Conservation (phyloP, 1,140 invertebrate genomes). For the Platorchestia sp. region DNA sequence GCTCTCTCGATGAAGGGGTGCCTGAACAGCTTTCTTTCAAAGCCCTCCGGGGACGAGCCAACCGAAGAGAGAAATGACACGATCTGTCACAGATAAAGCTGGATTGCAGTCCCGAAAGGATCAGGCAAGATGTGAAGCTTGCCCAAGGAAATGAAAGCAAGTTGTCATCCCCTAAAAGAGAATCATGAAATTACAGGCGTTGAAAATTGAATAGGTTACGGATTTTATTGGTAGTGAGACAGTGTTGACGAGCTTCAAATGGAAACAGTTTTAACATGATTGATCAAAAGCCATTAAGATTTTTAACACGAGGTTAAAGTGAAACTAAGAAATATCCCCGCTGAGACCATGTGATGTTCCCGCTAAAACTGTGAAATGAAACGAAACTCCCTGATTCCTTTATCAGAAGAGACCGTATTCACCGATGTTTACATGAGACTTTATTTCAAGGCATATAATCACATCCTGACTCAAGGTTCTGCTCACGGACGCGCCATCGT, state of each 20-base stretch:
- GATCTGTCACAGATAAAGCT: conserved; percentile 47
- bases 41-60: conserved; percentile 29
- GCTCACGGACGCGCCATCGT: neutral
- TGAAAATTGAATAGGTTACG: neutral
- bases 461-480: neutral
- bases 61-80: conserved; percentile 32
- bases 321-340: neutral
- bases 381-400: too few relatives aligned
- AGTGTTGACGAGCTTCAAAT: neutral
- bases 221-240: neutral
- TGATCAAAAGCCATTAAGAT: neutral
- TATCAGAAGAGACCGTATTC: neutral
- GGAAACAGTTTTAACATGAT: neutral
- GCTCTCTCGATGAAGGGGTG: neutral
- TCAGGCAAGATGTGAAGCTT: conserved; percentile 7
- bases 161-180: neutral
- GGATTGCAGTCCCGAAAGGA: conserved; percentile 8
- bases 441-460: neutral
- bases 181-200: neutral
- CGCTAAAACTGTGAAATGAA: too few relatives aligned
- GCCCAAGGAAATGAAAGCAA: neutral
- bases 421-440: neutral
- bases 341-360: too few relatives aligned
- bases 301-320: neutral
- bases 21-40: conserved; percentile 34